These are phyloP conservation scores for Sinocyclocheilus maitianheensis DNA, from an alignment of 2,113 vertebrate genomes.

Conservation along the genomic window DNA sequence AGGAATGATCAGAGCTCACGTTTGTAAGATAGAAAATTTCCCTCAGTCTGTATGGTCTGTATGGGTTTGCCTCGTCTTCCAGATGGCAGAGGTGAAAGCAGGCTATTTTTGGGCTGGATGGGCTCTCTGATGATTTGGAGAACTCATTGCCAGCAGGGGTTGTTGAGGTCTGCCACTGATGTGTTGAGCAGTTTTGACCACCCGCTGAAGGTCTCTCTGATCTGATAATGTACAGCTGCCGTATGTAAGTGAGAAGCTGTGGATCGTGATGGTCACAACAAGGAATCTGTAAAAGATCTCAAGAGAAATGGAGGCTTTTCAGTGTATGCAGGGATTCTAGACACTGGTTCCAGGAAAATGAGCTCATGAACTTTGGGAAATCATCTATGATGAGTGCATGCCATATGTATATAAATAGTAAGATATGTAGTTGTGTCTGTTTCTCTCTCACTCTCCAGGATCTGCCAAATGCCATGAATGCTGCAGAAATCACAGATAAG, in stretches of 20 bases:
- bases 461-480: conserved; percentile 95
- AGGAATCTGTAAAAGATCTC: not conserved
- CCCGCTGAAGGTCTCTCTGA: conserved; percentile 6
- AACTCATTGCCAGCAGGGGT: conserved; percentile 19
- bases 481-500: conserved; percentile 96
- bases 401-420: not conserved
- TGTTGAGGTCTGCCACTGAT: conserved; percentile 21
- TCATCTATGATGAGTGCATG: not conserved
- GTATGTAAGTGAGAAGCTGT: not conserved
- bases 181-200: conserved; percentile 22
- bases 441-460: conserved; percentile 74
- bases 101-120: conserved; percentile 23
- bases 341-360: not conserved
- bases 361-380: not conserved
- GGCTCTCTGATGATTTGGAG: conserved; percentile 23
- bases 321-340: not conserved
- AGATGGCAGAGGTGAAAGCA: conserved; percentile 29
- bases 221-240: conserved; percentile 17
- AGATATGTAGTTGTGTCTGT: not conserved
- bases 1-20: no score
- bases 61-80: not conserved
- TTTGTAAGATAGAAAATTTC: not conserved
- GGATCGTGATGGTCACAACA: not conserved
- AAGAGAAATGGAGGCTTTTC: not conserved
- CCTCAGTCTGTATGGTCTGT: not conserved